Evolutionary conservation across 2,888 invertebrate genomes (phyloP).

Genomic region (Amphipyra berbera): DNA sequence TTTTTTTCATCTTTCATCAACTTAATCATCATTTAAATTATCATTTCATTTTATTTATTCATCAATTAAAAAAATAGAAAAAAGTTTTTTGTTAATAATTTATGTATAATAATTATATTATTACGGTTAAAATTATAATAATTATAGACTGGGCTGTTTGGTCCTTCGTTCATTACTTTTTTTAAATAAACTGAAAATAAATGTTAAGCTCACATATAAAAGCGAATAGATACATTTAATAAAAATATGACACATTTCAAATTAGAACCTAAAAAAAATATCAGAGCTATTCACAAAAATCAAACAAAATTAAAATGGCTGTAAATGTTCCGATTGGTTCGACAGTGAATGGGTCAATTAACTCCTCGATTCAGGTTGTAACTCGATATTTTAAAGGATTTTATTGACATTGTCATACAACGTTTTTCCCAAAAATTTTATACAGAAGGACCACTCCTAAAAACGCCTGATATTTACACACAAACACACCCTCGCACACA

Average conservation of each 20-base stretch:
- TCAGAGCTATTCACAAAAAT: conserved; percentile 1
- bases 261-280: neutral
- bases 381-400: conserved; percentile 61
- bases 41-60: too few species aligned
- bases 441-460: conserved; percentile 16
- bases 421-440: neutral
- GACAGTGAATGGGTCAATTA: conserved; percentile 59
- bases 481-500: too few species aligned
- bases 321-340: conserved; percentile 16
- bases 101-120: too few species aligned
- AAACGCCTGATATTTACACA: too few species aligned
- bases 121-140: too few species aligned
- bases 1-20: neutral
- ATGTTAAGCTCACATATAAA: too few species aligned
- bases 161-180: too few species aligned
- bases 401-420: conserved; percentile 57
- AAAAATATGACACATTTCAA: neutral
- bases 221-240: neutral
- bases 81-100: too few species aligned
- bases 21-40: too few species aligned
- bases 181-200: too few species aligned
- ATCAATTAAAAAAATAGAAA: too few species aligned
- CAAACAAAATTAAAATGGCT: conserved; percentile 15
- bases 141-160: too few species aligned
- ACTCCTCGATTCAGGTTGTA: conserved; percentile 46